These are phyloP conservation scores for Apogon hyalosoma DNA, from an alignment of 2,797 vertebrate species.

Conservation along the genomic window DNA sequence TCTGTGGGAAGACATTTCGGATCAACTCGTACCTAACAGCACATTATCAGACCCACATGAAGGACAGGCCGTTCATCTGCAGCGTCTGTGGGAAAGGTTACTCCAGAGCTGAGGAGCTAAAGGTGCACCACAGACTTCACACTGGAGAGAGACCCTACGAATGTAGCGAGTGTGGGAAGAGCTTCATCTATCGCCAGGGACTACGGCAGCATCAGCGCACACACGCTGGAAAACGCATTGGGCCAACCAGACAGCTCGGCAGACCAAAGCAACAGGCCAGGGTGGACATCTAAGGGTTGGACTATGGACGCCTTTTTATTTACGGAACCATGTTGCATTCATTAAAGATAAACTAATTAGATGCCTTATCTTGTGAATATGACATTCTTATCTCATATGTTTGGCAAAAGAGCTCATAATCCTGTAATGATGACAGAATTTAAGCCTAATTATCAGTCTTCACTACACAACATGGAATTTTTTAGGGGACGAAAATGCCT, in stretches of 20 bases:
- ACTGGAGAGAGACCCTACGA: conserved; percentile 78
- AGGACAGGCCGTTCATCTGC: conserved; percentile 73
- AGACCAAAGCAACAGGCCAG: conserved; percentile 71
- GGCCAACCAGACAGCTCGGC: conserved; percentile 76
- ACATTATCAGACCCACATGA: conserved; percentile 79
- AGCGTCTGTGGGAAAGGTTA: conserved; percentile 77
- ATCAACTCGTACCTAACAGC: conserved; percentile 76
- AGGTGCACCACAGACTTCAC: conserved; percentile 78
- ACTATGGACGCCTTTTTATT: not conserved
- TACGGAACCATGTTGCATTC: too few relatives aligned
- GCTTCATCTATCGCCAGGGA: conserved; percentile 80
- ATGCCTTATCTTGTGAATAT: too few relatives aligned
- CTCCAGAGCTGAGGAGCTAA: conserved; percentile 75
- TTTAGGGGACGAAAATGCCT: too few relatives aligned
- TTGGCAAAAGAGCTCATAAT: too few relatives aligned
- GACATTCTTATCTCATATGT: too few relatives aligned
- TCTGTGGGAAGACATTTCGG: conserved; percentile 75
- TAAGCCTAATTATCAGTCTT: too few relatives aligned
- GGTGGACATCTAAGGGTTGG: conserved; percentile 47
- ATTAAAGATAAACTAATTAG: too few relatives aligned
- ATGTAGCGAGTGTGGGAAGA: conserved; percentile 75
- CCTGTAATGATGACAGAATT: too few relatives aligned
- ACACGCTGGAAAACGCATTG: conserved; percentile 71
- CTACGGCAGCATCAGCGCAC: conserved; percentile 79
- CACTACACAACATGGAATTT: too few relatives aligned